Evolutionary conservation across 2,797 vertebrate genomes (phyloP).

Genomic region (Poeciliopsis paucimaculata): DNA sequence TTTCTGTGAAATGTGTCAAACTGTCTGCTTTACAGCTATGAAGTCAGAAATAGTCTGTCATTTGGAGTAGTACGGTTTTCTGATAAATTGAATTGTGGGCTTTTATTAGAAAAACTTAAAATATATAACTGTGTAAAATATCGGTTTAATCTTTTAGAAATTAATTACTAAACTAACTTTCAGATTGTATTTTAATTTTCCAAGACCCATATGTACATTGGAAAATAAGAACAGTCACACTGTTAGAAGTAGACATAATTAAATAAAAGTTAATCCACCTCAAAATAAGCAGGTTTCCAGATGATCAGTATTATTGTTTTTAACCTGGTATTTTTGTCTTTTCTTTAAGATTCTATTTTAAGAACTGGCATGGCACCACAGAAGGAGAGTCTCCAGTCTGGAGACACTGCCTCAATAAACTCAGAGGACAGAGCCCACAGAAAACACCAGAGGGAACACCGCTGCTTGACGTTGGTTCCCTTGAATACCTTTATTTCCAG

Average conservation of each 20-base stretch:
- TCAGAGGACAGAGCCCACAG: slow-evolving; percentile 81
- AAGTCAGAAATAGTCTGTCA: background rate
- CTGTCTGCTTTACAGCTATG: background rate
- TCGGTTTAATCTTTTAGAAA: background rate
- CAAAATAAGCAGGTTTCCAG: background rate
- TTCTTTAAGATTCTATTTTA: slow-evolving; percentile 90
- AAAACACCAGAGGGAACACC: slow-evolving; percentile 87
- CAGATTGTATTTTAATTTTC: background rate
- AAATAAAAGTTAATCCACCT: background rate
- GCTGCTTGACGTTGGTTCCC: slow-evolving; percentile 87
- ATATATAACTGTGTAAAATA: background rate
- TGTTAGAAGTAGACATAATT: background rate
- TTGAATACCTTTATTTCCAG: slow-evolving; percentile 95
- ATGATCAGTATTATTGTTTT: background rate
- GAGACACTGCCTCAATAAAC: slow-evolving; percentile 91
- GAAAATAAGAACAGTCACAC: background rate
- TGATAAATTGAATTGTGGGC: background rate
- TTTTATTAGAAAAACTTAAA: background rate
- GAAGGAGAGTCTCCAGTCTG: slow-evolving; percentile 91
- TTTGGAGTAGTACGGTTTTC: background rate
- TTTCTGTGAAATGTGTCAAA: background rate
- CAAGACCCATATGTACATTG: background rate
- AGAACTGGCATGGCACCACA: slow-evolving; percentile 97
- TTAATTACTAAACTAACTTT: background rate
- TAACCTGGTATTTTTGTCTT: slow-evolving; percentile 9